Evolutionary conservation across 37 sponge, comb jelly and placozoan genomes (phyloP).

Genomic region (Ephydatia muelleri): DNA sequence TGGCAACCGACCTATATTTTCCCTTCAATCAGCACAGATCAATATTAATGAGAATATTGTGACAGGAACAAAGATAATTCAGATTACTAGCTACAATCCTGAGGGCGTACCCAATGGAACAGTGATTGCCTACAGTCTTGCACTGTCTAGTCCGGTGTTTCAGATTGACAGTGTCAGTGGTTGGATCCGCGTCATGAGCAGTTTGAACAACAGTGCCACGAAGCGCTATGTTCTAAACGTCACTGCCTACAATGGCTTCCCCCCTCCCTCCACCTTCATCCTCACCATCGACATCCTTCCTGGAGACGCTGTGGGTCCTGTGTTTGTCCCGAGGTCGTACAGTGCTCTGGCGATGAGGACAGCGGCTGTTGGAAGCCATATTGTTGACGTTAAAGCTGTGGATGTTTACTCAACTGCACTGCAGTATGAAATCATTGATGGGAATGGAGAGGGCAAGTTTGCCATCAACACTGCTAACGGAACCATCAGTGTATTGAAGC

Average conservation of each 20-base stretch:
- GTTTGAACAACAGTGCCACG: not conserved
- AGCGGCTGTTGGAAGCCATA: not conserved
- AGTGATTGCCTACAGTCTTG: not conserved
- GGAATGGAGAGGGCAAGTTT: not conserved
- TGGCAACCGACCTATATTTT: not conserved
- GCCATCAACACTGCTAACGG: constrained; percentile 15
- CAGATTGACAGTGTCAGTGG: not conserved
- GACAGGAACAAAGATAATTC: not conserved
- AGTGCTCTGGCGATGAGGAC: not conserved
- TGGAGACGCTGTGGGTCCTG: not conserved
- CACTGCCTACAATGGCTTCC: not conserved
- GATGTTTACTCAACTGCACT: not conserved
- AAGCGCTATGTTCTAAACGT: not conserved
- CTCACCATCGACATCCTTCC: not conserved
- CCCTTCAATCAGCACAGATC: not conserved
- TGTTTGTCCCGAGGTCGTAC: not conserved
- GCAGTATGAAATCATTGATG: not conserved
- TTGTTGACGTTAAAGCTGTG: not conserved
- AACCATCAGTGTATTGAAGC: not conserved
- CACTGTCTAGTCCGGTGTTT: not conserved
- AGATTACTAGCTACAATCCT: not conserved
- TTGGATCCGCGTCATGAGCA: not conserved
- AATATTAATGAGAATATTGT: not conserved
- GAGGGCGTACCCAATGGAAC: not conserved
- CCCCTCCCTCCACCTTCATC: not conserved